These are phyloP conservation scores for Cromileptes altivelis DNA, from an alignment of 2,113 vertebrate genomes.

Conservation along the genomic window DNA sequence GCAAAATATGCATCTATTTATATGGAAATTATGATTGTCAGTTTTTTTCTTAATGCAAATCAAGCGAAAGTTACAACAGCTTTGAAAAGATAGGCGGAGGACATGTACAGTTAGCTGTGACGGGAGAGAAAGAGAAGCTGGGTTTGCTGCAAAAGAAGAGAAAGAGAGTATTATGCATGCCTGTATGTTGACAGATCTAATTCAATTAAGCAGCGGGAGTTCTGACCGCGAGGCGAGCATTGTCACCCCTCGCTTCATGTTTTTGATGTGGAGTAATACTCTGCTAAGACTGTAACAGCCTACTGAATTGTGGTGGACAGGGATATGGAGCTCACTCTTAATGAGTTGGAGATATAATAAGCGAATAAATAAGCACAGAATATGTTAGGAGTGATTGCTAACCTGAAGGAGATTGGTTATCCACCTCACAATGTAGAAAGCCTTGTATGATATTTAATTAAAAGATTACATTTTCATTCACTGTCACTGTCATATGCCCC, in stretches of 20 bases:
- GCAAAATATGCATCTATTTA: background rate
- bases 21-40: background rate
- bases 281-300: background rate
- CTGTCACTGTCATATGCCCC: background rate
- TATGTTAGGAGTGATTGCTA: conserved; percentile 3
- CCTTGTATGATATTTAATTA: conserved; percentile 9
- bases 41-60: background rate
- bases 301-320: background rate
- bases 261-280: conserved; percentile 13
- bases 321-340: conserved; percentile 5
- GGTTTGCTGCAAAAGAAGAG: background rate
- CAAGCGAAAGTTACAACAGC: background rate
- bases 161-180: background rate
- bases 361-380: conserved; percentile 10
- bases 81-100: background rate
- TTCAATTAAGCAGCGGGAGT: conserved; percentile 43
- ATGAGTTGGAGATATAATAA: conserved; percentile 5
- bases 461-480: conserved; percentile 4
- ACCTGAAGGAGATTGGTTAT: background rate
- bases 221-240: conserved; percentile 14
- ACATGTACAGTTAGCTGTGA: background rate
- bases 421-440: conserved; percentile 1
- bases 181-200: conserved; percentile 35
- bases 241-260: background rate
- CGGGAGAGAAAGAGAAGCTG: background rate